phyloP scores from a whole-genome alignment of 2,113 vertebrate species.

The Albula goreensis region DNA sequence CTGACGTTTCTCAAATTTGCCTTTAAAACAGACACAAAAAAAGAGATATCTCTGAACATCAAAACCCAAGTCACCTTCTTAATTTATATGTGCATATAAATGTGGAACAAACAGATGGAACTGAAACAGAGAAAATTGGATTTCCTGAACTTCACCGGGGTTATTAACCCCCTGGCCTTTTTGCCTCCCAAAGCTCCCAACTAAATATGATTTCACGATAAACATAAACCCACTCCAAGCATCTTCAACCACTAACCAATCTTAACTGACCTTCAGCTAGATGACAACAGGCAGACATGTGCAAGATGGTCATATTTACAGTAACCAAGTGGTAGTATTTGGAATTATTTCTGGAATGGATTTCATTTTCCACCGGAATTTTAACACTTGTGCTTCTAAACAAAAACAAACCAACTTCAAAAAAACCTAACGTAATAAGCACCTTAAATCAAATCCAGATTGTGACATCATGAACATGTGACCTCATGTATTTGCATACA shows the following conservation, averaged over 20 bases:
- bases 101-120: conserved; percentile 17
- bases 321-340: neutral
- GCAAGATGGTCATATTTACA: neutral
- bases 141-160: conserved; percentile 10
- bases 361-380: too few relatives aligned
- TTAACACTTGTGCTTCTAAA: neutral
- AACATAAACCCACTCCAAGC: neutral
- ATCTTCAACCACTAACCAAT: neutral
- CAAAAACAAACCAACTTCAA: neutral
- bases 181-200: neutral
- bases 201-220: neutral
- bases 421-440: neutral
- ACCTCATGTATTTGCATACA: too few relatives aligned
- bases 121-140: conserved; percentile 23
- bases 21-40: conserved; percentile 14
- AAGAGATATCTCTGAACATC: neutral
- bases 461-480: neutral
- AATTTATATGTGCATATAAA: conserved; percentile 32
- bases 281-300: neutral
- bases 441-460: too few relatives aligned
- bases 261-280: neutral
- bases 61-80: conserved; percentile 15
- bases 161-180: conserved; percentile 15
- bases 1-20: neutral
- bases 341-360: too few relatives aligned